phyloP scores from a whole-genome alignment of 2,113 vertebrate species.

The Gobio gobio region DNA sequence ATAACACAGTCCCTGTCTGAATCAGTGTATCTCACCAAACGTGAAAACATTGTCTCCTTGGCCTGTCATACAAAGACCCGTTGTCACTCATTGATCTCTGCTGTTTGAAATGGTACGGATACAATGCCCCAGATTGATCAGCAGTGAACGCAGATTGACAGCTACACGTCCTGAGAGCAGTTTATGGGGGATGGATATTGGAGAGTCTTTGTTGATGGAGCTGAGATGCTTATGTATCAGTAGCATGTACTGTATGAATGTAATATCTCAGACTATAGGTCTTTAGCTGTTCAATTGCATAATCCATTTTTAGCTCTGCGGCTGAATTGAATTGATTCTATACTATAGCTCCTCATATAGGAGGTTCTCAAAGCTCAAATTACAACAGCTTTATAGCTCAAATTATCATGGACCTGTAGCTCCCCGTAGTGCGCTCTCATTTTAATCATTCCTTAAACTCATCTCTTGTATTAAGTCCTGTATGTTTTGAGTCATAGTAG shows the following conservation, averaged over 20 bases:
- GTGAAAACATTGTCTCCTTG: background rate
- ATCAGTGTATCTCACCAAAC: background rate
- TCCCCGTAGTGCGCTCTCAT: background rate
- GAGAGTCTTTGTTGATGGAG: background rate
- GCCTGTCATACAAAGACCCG: background rate
- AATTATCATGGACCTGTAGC: background rate
- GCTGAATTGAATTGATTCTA: background rate
- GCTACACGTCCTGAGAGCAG: background rate
- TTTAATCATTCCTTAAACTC: background rate
- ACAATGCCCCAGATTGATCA: conserved; percentile 58
- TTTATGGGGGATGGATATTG: background rate
- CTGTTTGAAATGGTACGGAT: conserved; percentile 32
- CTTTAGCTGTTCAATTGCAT: background rate
- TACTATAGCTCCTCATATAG: background rate
- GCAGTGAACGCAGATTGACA: conserved; percentile 49
- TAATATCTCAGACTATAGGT: background rate
- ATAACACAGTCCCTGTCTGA: background rate
- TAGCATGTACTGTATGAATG: background rate
- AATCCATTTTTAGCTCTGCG: conserved; percentile 17
- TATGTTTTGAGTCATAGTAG: conserved; percentile 38
- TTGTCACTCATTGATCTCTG: background rate
- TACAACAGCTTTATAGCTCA: background rate
- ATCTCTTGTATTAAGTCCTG: conserved; percentile 6
- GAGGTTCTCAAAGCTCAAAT: conserved; percentile 1
- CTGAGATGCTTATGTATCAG: background rate